Percentiles rank a stretch among this genome's conserved stretches.
Evolutionary conservation across 1,140 invertebrate genomes (phyloP).

Genomic region (Dreissena polymorpha): DNA sequence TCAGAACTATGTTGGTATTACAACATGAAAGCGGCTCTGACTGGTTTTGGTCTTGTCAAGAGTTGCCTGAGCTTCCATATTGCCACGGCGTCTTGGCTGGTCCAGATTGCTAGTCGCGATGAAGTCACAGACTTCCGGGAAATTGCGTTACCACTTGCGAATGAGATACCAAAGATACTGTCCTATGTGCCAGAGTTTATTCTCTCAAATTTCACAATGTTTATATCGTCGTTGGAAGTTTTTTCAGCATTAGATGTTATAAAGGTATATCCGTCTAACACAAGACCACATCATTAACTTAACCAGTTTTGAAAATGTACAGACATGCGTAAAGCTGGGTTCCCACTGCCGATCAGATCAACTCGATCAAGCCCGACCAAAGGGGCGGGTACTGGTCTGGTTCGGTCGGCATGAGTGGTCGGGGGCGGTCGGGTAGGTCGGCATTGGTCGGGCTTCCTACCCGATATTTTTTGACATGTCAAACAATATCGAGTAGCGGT

Average conservation of each 20-base stretch:
- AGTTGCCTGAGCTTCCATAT: slow-evolving; percentile 88
- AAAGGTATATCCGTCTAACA: background rate
- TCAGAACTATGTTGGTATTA: slow-evolving; percentile 75
- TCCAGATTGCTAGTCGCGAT: slow-evolving; percentile 85
- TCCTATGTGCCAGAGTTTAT: slow-evolving; percentile 94
- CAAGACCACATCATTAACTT: background rate
- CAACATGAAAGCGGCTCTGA: slow-evolving; percentile 84
- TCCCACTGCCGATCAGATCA: too few relatives aligned
- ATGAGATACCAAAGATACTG: slow-evolving; percentile 72
- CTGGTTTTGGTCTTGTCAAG: slow-evolving; percentile 85
- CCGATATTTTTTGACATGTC: too few relatives aligned
- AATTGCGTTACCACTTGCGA: slow-evolving; percentile 85
- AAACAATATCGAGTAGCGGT: too few relatives aligned
- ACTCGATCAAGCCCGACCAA: too few relatives aligned
- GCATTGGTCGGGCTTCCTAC: too few relatives aligned
- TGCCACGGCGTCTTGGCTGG: slow-evolving; percentile 90
- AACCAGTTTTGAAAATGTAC: background rate
- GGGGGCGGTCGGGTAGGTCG: too few relatives aligned
- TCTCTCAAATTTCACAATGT: slow-evolving; percentile 92
- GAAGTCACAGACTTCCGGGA: slow-evolving; percentile 78
- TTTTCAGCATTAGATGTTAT: slow-evolving; percentile 78
- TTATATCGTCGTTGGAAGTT: slow-evolving; percentile 87
- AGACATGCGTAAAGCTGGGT: too few relatives aligned
- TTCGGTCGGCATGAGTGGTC: too few relatives aligned
- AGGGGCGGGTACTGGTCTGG: too few relatives aligned